Base-by-base conservation (phyloP, 2,797 vertebrate genomes). In the Dipus sagitta region DNA sequence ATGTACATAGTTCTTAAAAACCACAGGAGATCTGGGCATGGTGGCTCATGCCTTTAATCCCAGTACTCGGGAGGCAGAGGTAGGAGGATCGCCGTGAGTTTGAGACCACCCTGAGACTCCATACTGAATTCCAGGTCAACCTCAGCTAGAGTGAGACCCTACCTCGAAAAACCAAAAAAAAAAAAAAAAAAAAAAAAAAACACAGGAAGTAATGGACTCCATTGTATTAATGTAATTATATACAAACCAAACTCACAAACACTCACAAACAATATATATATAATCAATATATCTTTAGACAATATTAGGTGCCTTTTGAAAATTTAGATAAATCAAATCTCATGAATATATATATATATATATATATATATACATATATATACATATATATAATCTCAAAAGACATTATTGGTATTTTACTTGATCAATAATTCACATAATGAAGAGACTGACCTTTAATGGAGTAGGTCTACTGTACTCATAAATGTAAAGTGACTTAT, bases 1-100 rank as follows among this genome's bases (percentile, higher is more conserved):
- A 38, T 64, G 28, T 13, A 70, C 32, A 71, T n/a, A 67, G 26
- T 78, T 96, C 86, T 92, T 93, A 88, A 94, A 87, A 95, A 71
- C 32, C 32, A 78, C 12, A 88, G n/a, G n/a, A n/a, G n/a, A n/a
- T n/a, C n/a, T n/a, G n/a, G n/a, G n/a, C n/a, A n/a, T n/a, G n/a
- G n/a, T n/a, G n/a, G n/a, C n/a, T n/a, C n/a, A n/a, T n/a, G n/a
- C n/a, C n/a, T n/a, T n/a, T n/a, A n/a, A n/a, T n/a, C n/a, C n/a
- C n/a, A n/a, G n/a, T n/a, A n/a, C n/a, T n/a, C n/a, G n/a, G n/a
- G n/a, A n/a, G n/a, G n/a, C n/a, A n/a, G n/a, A n/a, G n/a, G n/a
- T n/a, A n/a, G n/a, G n/a, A n/a, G n/a, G n/a, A n/a, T n/a, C n/a
- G n/a, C n/a, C n/a, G n/a, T n/a, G n/a, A n/a, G n/a, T n/a, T n/a